phyloP scores from a whole-genome alignment of 2,888 invertebrate genomes.

The Dinocampus coccinellae region DNA sequence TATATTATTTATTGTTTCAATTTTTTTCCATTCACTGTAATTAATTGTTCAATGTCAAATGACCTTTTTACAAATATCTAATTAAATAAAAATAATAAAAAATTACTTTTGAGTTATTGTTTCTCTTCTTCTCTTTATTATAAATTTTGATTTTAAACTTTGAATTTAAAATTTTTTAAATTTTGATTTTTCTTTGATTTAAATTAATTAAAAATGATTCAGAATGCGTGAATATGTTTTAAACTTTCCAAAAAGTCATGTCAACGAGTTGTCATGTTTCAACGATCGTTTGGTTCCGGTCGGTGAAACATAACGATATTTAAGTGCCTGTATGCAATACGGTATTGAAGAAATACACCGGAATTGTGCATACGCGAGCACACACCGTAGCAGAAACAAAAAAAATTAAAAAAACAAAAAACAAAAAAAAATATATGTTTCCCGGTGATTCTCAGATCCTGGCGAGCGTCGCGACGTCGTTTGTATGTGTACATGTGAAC shows the following conservation, averaged over 20 bases:
- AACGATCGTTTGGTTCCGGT: constrained; percentile 29
- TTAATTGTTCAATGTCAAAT: no score
- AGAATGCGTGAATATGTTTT: neutral
- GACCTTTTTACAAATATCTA: no score
- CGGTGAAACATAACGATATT: constrained; percentile 9
- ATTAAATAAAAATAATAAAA: no score
- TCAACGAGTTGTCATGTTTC: constrained; percentile 15
- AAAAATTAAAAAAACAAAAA: neutral
- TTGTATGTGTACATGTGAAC: constrained; percentile 11
- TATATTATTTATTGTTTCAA: neutral
- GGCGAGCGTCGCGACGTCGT: constrained; percentile 29
- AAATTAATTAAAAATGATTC: neutral
- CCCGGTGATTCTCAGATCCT: constrained; percentile 23
- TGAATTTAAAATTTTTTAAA: no score
- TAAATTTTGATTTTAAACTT: no score
- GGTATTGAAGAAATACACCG: constrained; percentile 19
- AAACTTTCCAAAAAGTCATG: neutral
- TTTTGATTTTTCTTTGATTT: neutral
- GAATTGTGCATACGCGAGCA: constrained; percentile 10
- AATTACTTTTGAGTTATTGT: no score
- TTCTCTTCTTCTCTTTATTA: no score
- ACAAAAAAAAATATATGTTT: no score
- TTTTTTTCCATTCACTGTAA: no score
- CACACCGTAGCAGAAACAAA: constrained; percentile 6
- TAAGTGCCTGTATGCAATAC: neutral